phyloP scores from a whole-genome alignment of 2,797 vertebrate genomes.

The Rhynchonycteris naso region DNA sequence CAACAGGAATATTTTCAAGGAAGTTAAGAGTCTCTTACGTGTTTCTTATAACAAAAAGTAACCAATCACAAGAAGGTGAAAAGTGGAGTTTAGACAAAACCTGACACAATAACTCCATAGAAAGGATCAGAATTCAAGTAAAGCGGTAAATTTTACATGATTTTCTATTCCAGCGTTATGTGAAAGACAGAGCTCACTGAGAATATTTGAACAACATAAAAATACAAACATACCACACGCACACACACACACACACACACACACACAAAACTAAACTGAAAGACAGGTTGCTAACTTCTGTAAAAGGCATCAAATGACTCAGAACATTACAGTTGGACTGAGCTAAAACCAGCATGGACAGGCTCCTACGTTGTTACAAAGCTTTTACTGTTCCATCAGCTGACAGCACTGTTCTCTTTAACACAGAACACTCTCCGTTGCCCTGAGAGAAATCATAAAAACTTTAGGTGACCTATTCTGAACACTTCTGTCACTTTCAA shows the following conservation, averaged over 20 bases:
- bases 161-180: constrained; percentile 19
- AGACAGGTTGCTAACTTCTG: neutral
- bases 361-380: neutral
- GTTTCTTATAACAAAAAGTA: constrained; percentile 43
- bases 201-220: constrained; percentile 38
- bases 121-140: constrained; percentile 17
- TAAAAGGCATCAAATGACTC: constrained; percentile 34
- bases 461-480: constrained; percentile 18
- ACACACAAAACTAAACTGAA: neutral
- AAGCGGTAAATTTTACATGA: constrained; percentile 35
- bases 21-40: constrained; percentile 2
- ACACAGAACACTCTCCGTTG: neutral
- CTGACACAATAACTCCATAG: neutral
- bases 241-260: neutral
- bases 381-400: neutral
- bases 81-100: neutral
- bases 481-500: neutral
- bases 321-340: neutral
- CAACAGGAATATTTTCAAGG: constrained; percentile 6
- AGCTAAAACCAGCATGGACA: neutral
- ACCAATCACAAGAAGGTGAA: neutral
- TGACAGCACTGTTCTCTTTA: neutral
- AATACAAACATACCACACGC: neutral
- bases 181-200: constrained; percentile 28
- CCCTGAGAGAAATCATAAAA: constrained; percentile 53